A percentile compares a stretch with the other conserved stretches of the same genome.
Evolutionary conservation across 2,888 invertebrate species (phyloP).

Genomic region (Aricia artaxerxes): DNA sequence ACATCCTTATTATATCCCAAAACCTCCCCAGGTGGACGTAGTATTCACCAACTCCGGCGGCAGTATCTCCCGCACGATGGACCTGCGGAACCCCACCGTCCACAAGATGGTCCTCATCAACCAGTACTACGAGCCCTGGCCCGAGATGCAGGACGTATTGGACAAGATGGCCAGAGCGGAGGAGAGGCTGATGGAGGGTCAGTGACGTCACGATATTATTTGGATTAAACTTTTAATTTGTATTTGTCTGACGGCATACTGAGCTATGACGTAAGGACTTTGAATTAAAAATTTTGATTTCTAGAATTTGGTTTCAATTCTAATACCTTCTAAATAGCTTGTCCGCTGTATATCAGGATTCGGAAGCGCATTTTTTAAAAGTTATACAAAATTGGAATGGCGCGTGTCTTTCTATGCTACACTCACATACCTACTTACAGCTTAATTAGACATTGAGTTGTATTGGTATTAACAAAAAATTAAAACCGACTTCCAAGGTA

Average conservation of each 20-base stretch:
- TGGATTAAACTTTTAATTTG: neutral
- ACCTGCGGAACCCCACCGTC: conserved; percentile 59
- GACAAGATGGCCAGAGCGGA: conserved; percentile 65
- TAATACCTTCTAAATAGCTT: too few species aligned
- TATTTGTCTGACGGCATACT: neutral
- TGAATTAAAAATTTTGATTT: neutral
- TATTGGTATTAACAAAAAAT: too few species aligned
- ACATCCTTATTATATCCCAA: too few species aligned
- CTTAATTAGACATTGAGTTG: too few species aligned
- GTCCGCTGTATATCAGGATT: too few species aligned
- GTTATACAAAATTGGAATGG: too few species aligned
- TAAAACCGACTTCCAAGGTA: too few species aligned
- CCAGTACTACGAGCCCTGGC: conserved; percentile 69
- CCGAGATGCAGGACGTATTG: conserved; percentile 60
- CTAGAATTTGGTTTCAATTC: neutral
- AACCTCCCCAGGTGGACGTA: conserved; percentile 57
- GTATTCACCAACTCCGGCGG: conserved; percentile 57
- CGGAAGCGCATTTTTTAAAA: too few species aligned
- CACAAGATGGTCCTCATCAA: conserved; percentile 62
- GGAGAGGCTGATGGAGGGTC: conserved; percentile 49
- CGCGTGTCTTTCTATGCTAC: too few species aligned
- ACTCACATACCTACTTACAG: too few species aligned
- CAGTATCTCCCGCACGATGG: conserved; percentile 65
- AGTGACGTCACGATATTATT: conserved; percentile 23
- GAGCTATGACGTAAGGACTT: neutral